Conservation (phyloP, 2,113 vertebrate genomes). For the Calyptommatus sinebrachiatus region DNA sequence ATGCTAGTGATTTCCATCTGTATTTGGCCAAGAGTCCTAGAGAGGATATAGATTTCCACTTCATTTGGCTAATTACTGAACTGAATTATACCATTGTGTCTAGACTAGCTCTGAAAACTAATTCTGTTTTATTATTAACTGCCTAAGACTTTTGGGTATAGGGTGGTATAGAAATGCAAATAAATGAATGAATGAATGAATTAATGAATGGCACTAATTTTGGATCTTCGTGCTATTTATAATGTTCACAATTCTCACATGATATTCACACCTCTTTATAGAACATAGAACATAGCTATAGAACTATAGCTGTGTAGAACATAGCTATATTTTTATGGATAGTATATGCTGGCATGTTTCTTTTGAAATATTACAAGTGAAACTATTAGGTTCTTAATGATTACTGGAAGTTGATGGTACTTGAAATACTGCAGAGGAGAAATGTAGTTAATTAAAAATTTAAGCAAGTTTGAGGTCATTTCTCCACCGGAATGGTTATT, state of each 20-base stretch:
- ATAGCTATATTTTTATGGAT: constrained; percentile 54
- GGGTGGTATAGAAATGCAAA: too few species aligned
- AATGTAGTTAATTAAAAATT: constrained; percentile 31
- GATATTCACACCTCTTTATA: too few species aligned
- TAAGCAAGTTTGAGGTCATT: constrained; percentile 10
- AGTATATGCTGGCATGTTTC: constrained; percentile 44
- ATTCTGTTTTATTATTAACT: too few species aligned
- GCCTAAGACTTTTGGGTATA: too few species aligned
- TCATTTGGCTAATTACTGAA: not conserved
- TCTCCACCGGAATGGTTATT: not conserved
- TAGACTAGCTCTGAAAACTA: not conserved
- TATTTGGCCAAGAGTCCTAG: too few species aligned
- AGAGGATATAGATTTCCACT: too few species aligned
- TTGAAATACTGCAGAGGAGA: constrained; percentile 5
- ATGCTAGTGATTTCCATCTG: too few species aligned
- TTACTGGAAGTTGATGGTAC: constrained; percentile 24
- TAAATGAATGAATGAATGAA: too few species aligned
- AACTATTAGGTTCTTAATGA: constrained; percentile 20
- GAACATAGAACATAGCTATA: too few species aligned
- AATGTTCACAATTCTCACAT: not conserved
- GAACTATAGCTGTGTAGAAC: too few species aligned
- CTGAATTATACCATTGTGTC: not conserved
- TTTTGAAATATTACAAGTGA: constrained; percentile 46
- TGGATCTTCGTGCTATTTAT: constrained; percentile 39
- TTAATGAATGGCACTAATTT: not conserved